Base-by-base conservation (phyloP, 30 jellyfish, hydroid and myxozoan genomes). In the Nemopilema nomurai region DNA sequence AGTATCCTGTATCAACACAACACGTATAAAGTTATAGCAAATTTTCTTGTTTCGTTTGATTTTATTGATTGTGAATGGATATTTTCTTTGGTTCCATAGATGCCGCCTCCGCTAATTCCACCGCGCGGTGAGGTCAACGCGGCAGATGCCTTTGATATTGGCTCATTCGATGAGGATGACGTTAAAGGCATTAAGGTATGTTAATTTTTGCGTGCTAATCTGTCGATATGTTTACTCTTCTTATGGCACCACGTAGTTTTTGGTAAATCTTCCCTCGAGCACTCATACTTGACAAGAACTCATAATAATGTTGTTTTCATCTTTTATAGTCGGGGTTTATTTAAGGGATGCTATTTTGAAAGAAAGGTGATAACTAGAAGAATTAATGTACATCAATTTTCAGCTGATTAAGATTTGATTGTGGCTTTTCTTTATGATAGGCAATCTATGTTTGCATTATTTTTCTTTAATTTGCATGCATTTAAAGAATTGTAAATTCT, bases 121-220 rank as follows among this genome's bases (percentile, higher is more conserved):
- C 99, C 99, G 1, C 93, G 99, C 19, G 99, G 97, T n/a, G 99
- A 94, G 82, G 97, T 94, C 13, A 94, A 94, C 80, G 99, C 99
- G 0, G 99, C 97, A 16, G 97, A 94, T 87, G 97, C 97, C 1
- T 94, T 89, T 77, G 99, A 90, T 51, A 94, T 94, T 71, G 99
- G 99, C 32, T 89, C 97, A 23, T 94, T 94, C 72, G 99, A 94
- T 71, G 99, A 94, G 67, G 97, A 90, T 75, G 99, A 94, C 66
- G 99, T 90, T 81, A 94, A 94, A 81, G 97, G 97, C 67, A 90
- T 94, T 52, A 94, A 94, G 93, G 97, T 94, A 66, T 27, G 80
- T 16, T 29, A 21, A 18, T 27, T 23, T 63, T 18, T 30, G 49
- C 30, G 22, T 21, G n/a, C 25, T 26, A 63, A 20, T 9, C 16